Evolutionary conservation across 2,113 vertebrate species (phyloP).

Genomic region (Microcebus murinus): DNA sequence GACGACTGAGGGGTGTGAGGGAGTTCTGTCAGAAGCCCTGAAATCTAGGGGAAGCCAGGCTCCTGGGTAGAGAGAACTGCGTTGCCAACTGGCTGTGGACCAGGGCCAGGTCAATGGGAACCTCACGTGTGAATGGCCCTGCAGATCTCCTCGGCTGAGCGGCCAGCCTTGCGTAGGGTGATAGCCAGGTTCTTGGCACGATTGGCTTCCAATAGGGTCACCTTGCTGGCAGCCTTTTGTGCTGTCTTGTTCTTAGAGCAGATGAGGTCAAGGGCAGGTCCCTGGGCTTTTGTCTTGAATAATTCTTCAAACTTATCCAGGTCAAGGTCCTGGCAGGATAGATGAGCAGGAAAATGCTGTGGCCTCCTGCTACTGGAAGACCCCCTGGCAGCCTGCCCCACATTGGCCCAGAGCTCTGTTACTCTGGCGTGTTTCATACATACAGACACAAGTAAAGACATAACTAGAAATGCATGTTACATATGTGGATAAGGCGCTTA

Average conservation of each 20-base stretch:
- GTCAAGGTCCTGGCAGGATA: slow-evolving; percentile 90
- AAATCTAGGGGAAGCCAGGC: not conserved
- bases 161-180: slow-evolving; percentile 95
- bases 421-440: not conserved
- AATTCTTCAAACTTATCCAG: slow-evolving; percentile 97
- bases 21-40: not conserved
- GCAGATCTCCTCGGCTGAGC: slow-evolving; percentile 95
- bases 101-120: not conserved
- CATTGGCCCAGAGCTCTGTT: not conserved
- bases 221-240: slow-evolving; percentile 91
- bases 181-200: slow-evolving; percentile 98
- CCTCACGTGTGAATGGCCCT: slow-evolving; percentile 94
- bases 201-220: slow-evolving; percentile 95
- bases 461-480: not conserved
- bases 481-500: not conserved
- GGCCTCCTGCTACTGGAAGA: not conserved
- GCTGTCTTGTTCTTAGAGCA: slow-evolving; percentile 94
- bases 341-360: rapidly evolving
- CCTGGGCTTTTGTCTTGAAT: slow-evolving; percentile 98
- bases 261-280: slow-evolving; percentile 91
- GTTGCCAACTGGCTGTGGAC: not conserved
- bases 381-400: not conserved
- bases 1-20: not conserved
- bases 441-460: not conserved
- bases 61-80: not conserved